These are phyloP conservation scores for Sabellastarte sp. DNA, from an alignment of 2,888 invertebrate genomes.

Conservation along the genomic window DNA sequence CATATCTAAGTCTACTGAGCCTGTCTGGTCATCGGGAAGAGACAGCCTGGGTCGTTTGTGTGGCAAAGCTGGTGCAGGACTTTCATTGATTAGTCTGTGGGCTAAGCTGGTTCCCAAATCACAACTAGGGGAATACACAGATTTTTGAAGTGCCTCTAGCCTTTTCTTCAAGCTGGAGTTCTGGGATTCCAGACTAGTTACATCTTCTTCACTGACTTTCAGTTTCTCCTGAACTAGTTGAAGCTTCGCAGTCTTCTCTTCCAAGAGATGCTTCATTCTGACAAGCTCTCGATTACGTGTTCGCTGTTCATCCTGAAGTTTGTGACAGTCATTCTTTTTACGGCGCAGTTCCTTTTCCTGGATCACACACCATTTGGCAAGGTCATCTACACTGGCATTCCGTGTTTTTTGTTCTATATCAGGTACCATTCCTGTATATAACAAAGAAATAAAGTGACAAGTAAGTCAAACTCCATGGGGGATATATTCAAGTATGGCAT, in stretches of 20 bases:
- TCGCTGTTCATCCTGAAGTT: not conserved
- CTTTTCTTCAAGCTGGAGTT: not conserved
- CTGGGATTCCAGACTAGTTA: not conserved
- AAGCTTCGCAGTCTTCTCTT: not conserved
- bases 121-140: not conserved
- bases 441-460: too few relatives aligned
- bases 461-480: too few relatives aligned
- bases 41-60: not conserved
- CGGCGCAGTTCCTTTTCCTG: not conserved
- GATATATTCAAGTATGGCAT: too few relatives aligned
- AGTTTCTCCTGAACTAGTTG: not conserved
- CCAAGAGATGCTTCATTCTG: not conserved
- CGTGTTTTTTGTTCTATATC: not conserved
- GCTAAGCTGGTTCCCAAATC: not conserved
- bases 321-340: not conserved
- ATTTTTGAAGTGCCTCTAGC: not conserved
- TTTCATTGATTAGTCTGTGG: not conserved
- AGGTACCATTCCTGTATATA: not conserved
- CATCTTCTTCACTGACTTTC: not conserved
- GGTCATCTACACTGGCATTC: not conserved
- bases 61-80: not conserved
- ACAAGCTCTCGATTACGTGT: not conserved
- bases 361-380: not conserved
- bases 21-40: not conserved
- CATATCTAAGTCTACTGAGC: too few relatives aligned